These are phyloP conservation scores for Brassicogethes aeneus DNA, from an alignment of 2,888 invertebrate species.

Conservation along the genomic window DNA sequence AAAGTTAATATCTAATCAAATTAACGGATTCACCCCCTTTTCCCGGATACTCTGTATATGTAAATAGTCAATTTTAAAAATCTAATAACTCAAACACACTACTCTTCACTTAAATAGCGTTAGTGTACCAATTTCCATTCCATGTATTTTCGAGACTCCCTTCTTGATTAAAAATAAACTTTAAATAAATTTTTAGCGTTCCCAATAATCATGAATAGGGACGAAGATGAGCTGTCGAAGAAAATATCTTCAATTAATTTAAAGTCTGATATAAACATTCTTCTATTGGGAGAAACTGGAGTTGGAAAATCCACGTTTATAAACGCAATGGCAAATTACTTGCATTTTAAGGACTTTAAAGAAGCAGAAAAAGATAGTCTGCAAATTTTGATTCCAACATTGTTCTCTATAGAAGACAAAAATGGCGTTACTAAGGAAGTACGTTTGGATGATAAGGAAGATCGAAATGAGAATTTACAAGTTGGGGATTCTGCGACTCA, in stretches of 20 bases:
- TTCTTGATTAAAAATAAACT: too few relatives aligned
- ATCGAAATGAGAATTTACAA: conserved; percentile 21
- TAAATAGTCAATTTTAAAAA: too few relatives aligned
- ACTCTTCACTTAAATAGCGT: too few relatives aligned
- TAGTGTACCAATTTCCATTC: too few relatives aligned
- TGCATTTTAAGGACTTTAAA: conserved; percentile 21
- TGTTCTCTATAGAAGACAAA: conserved; percentile 24
- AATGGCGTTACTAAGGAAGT: conserved; percentile 17
- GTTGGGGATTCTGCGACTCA: conserved; percentile 21
- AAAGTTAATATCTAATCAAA: too few relatives aligned
- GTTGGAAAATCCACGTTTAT: conserved; percentile 37
- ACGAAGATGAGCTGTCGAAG: neutral
- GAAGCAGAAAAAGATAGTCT: conserved; percentile 20
- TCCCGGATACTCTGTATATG: too few relatives aligned
- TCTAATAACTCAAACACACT: too few relatives aligned
- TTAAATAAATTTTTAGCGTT: too few relatives aligned
- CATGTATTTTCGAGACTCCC: too few relatives aligned
- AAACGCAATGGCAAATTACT: conserved; percentile 32
- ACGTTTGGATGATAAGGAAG: conserved; percentile 20
- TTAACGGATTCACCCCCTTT: too few relatives aligned
- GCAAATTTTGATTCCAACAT: conserved; percentile 26
- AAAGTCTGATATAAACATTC: conserved; percentile 26
- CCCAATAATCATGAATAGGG: neutral
- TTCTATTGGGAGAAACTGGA: conserved; percentile 33
- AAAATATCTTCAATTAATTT: neutral